These are phyloP conservation scores for Zophobas morio DNA, from an alignment of 1,140 invertebrate species.

Conservation along the genomic window DNA sequence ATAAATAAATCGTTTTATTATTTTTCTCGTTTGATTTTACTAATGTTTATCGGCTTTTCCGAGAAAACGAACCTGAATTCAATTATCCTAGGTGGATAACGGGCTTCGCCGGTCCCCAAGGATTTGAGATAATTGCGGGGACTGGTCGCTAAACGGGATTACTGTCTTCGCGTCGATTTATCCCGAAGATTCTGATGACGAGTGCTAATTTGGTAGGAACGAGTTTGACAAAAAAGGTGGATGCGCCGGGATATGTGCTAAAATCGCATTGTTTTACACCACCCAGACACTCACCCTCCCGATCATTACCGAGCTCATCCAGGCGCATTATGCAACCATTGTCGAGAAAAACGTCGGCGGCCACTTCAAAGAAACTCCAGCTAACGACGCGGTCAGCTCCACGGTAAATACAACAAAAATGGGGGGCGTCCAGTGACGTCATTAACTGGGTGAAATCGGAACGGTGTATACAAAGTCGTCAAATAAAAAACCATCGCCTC, in stretches of 20 bases:
- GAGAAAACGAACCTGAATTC: constrained; percentile 1
- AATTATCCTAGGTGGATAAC: constrained; percentile 25
- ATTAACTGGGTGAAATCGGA: constrained; percentile 41
- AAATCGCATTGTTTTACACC: too few species aligned
- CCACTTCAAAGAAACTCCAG: constrained; percentile 26
- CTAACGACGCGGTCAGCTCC: constrained; percentile 31
- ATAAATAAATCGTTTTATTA: too few species aligned
- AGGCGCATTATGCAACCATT: not conserved
- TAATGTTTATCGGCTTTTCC: not conserved
- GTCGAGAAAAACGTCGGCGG: not conserved
- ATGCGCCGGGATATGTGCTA: too few species aligned
- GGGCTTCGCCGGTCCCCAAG: constrained; percentile 1
- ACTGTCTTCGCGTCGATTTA: not conserved
- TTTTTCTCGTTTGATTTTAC: too few species aligned
- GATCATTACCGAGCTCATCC: too few species aligned
- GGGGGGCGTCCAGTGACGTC: constrained; percentile 27
- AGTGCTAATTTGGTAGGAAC: constrained; percentile 1
- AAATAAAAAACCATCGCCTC: constrained; percentile 40
- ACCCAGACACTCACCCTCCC: too few species aligned
- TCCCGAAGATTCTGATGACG: constrained; percentile 19
- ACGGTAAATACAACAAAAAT: constrained; percentile 26
- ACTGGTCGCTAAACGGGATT: constrained; percentile 16
- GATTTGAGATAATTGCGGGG: constrained; percentile 29
- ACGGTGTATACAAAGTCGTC: constrained; percentile 32
- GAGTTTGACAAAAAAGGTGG: not conserved